Percentiles rank a stretch among this genome's conserved stretches.
Evolutionary conservation across 2,797 vertebrate species (phyloP).

Genomic region (Liparis tanakae): DNA sequence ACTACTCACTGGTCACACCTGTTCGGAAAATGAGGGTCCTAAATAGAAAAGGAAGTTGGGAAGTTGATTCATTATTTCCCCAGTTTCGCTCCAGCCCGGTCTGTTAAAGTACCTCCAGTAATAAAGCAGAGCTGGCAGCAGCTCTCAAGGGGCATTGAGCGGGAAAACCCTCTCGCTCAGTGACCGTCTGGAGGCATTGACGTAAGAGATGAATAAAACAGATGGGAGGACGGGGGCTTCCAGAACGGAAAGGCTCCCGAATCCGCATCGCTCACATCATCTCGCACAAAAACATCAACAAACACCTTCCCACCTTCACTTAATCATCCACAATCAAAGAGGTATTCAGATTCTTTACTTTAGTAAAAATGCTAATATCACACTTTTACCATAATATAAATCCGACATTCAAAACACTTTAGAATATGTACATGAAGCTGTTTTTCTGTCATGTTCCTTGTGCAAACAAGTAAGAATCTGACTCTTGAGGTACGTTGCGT

Average conservation of each 20-base stretch:
- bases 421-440: not conserved
- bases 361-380: not conserved
- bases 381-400: not conserved
- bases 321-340: not conserved
- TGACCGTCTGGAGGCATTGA: conserved; percentile 62
- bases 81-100: conserved; percentile 44
- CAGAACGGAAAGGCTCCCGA: conserved; percentile 62
- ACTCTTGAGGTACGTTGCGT: not conserved
- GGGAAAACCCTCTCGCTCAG: conserved; percentile 75
- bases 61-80: conserved; percentile 56
- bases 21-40: conserved; percentile 31
- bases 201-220: conserved; percentile 61
- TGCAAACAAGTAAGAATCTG: not conserved
- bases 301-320: not conserved
- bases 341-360: not conserved
- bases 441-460: not conserved
- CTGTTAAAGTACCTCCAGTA: conserved; percentile 50
- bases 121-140: conserved; percentile 46
- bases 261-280: conserved; percentile 40
- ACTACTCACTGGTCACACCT: conserved; percentile 43
- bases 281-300: conserved; percentile 4
- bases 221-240: conserved; percentile 61
- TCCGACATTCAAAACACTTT: not conserved
- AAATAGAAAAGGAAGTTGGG: conserved; percentile 40
- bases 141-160: conserved; percentile 52